Evolutionary conservation across 2,797 vertebrate genomes (phyloP), one percentile per base, ranked within the genome.

Genomic region (Liasis olivaceus): DNA sequence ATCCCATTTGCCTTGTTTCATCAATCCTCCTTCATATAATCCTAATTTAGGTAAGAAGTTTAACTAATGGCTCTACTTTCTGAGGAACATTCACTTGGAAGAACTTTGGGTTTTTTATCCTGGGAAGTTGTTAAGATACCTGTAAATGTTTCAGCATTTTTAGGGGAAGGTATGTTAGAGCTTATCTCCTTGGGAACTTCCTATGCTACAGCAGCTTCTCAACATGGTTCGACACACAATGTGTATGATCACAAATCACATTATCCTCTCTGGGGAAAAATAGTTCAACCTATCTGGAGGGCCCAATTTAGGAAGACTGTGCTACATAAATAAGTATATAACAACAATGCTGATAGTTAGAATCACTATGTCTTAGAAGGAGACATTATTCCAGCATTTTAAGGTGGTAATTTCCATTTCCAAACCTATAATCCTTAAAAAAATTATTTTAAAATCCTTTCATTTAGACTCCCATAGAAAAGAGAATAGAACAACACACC

Each of bases 11-110:
- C 90, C 20, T 88, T 90, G 91, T 58, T 59, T 72, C 60, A 64
- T 88, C 85, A 7, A n/a, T 84, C 85, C 17, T 63, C 59, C 62
- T 56, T 22, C 2, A 5, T 88, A 90, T 84, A 84, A 88, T n/a
- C 89, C 69, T 84, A 84, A 64, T 91, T 88, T 84, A 64, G 85
- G 86, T 59, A 93, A 88, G 89, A 87, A 54, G 4, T 93, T 81
- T 93, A 84, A 91, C 51, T 47, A 62, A 88, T 88, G 85, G 84
- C 26, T 64, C 51, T 20, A n/a, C 36, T 88, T 85, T 90, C 31
- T 84, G n/a, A 88, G 54, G 85, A 84, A 31, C 51, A 58, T 36
- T 64, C 51, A 84, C 26, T n/a, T 91, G 69, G 86, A 84, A 66
- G 72, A 36, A 64, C 12, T 58, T 64, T 28, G 15, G 51, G 14